phyloP scores from a whole-genome alignment of 2,113 vertebrate genomes.

The Mesembrinibis cayennensis region DNA sequence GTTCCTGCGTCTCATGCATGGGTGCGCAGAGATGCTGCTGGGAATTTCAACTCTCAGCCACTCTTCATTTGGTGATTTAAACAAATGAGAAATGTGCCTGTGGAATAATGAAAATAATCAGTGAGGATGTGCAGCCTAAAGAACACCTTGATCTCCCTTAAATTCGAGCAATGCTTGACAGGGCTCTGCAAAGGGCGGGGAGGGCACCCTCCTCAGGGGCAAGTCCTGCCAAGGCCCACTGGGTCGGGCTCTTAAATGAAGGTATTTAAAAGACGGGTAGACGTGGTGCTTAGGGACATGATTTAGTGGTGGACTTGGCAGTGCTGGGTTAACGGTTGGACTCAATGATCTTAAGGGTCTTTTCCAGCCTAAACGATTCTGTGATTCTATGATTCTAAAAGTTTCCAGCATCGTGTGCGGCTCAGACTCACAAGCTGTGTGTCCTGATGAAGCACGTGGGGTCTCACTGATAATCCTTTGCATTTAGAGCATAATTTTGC shows the following conservation, averaged over 20 bases:
- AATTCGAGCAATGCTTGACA: not conserved
- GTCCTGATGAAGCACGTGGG: not conserved
- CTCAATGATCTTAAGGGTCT: no score
- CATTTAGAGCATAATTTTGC: not conserved
- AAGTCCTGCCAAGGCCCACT: not conserved
- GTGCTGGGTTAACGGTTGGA: no score
- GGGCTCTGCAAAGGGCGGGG: not conserved
- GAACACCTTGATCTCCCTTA: not conserved
- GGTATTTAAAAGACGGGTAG: no score
- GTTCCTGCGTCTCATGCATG: not conserved
- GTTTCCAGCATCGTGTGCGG: fast-evolving
- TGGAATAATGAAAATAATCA: not conserved
- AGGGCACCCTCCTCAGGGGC: not conserved
- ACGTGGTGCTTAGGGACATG: no score
- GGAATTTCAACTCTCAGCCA: not conserved
- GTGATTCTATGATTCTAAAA: no score
- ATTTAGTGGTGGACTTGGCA: no score
- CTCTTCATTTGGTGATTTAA: not conserved
- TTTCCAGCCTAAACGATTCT: no score
- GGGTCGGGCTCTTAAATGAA: not conserved
- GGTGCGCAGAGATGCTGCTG: not conserved
- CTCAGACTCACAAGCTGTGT: not conserved
- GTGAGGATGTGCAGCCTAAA: not conserved
- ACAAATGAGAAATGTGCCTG: not conserved
- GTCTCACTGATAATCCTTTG: not conserved